Evolutionary conservation across 1,140 invertebrate species (phyloP).

Genomic region (Anastatus disparis): DNA sequence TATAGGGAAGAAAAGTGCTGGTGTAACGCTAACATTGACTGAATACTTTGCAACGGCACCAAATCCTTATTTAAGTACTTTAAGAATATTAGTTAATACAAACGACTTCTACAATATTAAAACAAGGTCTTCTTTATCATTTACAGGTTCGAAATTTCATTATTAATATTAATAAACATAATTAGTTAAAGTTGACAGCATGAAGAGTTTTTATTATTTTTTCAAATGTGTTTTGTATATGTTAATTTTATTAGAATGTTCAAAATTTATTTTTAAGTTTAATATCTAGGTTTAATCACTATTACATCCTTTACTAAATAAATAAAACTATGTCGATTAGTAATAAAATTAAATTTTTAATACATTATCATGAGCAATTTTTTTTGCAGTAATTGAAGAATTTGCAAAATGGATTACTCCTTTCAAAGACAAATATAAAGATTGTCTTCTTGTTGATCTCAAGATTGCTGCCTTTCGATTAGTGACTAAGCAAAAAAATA

Average conservation of each 20-base stretch:
- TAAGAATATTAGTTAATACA: conserved; percentile 70
- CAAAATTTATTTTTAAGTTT: too few relatives aligned
- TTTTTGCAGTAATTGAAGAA: conserved; percentile 70
- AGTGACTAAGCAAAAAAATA: conserved; percentile 68
- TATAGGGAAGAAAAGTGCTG: conserved; percentile 69
- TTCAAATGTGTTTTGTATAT: too few relatives aligned
- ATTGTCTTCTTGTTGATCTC: conserved; percentile 65
- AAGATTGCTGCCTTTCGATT: conserved; percentile 73
- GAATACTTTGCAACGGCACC: conserved; percentile 64
- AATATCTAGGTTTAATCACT: too few relatives aligned
- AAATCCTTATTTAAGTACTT: conserved; percentile 69
- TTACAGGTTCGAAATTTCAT: conserved; percentile 58
- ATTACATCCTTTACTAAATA: too few relatives aligned
- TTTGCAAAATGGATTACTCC: conserved; percentile 66
- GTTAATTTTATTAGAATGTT: too few relatives aligned
- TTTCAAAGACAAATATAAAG: conserved; percentile 53
- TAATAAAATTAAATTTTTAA: too few relatives aligned
- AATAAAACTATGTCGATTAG: too few relatives aligned
- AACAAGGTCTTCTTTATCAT: conserved; percentile 67
- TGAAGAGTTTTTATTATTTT: too few relatives aligned
- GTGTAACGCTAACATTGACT: conserved; percentile 65
- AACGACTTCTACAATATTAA: conserved; percentile 70
- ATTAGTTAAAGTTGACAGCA: too few relatives aligned
- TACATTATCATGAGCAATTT: too few relatives aligned
- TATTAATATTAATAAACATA: too few relatives aligned